These are phyloP conservation scores for Spodoptera frugiperda DNA, from an alignment of 1,140 invertebrate species.

Conservation along the genomic window DNA sequence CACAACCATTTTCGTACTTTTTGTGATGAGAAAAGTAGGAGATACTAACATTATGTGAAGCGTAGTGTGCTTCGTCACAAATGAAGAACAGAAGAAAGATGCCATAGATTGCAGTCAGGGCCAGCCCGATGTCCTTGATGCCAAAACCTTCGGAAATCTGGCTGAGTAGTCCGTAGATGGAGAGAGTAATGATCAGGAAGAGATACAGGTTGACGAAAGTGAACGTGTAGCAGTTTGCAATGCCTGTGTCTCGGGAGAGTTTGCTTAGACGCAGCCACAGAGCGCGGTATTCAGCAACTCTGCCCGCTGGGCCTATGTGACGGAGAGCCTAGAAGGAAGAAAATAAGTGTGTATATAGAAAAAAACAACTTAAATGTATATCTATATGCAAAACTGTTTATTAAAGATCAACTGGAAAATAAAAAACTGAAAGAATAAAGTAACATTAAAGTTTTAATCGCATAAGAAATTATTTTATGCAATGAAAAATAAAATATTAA, in stretches of 20 bases:
- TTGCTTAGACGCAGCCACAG: conserved; percentile 89
- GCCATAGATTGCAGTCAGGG: conserved; percentile 88
- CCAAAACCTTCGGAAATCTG: conserved; percentile 89
- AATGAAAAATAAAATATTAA: too few species aligned
- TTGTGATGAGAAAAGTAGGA: neutral
- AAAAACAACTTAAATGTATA: neutral
- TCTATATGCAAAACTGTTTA: too few species aligned
- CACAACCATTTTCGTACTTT: too few species aligned
- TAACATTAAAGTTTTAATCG: too few species aligned
- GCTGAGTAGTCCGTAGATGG: conserved; percentile 89
- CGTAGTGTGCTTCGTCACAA: conserved; percentile 89
- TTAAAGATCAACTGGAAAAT: too few species aligned
- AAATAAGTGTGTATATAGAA: neutral
- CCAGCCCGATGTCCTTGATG: conserved; percentile 88
- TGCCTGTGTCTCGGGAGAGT: conserved; percentile 88
- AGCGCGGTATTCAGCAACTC: conserved; percentile 88
- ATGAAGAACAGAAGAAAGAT: conserved; percentile 88
- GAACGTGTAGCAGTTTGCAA: conserved; percentile 88
- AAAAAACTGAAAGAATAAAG: too few species aligned
- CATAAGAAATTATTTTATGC: too few species aligned
- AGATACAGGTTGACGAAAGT: conserved; percentile 89
- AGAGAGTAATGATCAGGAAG: conserved; percentile 89
- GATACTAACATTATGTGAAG: conserved; percentile 86
- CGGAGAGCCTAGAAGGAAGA: conserved; percentile 85
- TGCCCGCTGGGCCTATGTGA: conserved; percentile 88